Base-by-base conservation (phyloP, 2,888 invertebrate species). In the Myopa tessellatipennis region DNA sequence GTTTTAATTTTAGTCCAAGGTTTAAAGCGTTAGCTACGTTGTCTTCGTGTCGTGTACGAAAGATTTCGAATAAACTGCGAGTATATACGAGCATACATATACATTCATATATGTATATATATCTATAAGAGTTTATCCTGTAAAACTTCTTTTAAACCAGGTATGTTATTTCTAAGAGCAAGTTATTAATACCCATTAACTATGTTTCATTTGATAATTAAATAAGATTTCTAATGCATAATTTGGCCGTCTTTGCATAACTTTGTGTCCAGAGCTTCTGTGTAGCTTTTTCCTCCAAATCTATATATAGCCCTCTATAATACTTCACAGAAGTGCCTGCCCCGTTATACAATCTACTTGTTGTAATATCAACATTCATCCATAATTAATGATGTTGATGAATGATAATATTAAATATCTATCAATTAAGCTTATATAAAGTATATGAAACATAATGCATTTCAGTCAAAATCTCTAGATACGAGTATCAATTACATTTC, bases 1-100 rank as follows among this genome's bases (percentile, higher is more conserved):
- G 71, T 75, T 85, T 86, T 86, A 84, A 87, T 87, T 87, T 87
- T 87, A 87, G 86, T 87, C 86, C 87, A 87, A 87, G 86, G 86
- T 87, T 87, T 87, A 81, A 87, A 84, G 83, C 85, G 83, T 83
- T 81, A 81, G 82, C 52, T 45, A 69, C 75, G 52, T 75, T 4
- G 69, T 60, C 40, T 60, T 26, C 74, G 65, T 16, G 74, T 34
- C 16, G n/a, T 16, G 65, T 61, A 26, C 18, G 26, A 26, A 55
- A 16, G 18, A 14, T 40, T 69, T 45, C n/a, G 10, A 7, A 18
- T 55, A 76, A 38, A 73, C 26, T 55, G 5, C 14, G 40, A 45
- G 45, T 60, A 16, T 6, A 38, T 60, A 50, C 50, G 26, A 65
- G 38, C 55, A 50, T n/a, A 36, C 36, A 18, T 52, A 50, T 18